Evolutionary conservation across 2,113 vertebrate genomes (phyloP), one percentile per base, ranked within the genome.

Genomic region (Asarcornis scutulata): DNA sequence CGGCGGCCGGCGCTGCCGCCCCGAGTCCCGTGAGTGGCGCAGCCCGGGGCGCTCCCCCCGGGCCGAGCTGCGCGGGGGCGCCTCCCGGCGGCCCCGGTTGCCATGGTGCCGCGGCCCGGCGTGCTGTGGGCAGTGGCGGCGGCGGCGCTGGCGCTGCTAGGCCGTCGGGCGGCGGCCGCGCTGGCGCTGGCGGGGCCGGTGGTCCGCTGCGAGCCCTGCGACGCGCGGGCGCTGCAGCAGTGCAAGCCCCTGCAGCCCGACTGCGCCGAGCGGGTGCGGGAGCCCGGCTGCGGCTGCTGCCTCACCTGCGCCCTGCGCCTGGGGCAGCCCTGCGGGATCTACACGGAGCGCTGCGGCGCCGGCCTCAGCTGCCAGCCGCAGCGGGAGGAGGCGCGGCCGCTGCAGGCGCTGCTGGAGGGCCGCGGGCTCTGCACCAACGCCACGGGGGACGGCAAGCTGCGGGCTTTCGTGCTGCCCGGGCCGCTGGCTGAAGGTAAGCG

Each of bases 261-360:
- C 66, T 99, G 99, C 96, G 80, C 97, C 11, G 98, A 99, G 94
- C 94, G 93, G 44, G 98, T 99, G 86, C 98, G 98, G 27, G 99
- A 99, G 81, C 98, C 99, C 2, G 99, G 99, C 90, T 99, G 99
- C 95, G 99, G 99, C 92, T 99, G 99, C 97, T 99, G 99, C 97
- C 55, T 98, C 97, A 99, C 98, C 9, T 99, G 99, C 95, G 99
- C 99, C 60, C 97, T 99, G 69, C 95, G 83, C 1, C 86, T 84
- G 75, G 99, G 99, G 13, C 97, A 98, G 83, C 86, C 97, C 26
- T 99, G 99, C 97, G 99, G 99, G 32, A 98, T 99, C 77, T 99
- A 99, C 98, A 99, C 98, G 12, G 98, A 99, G 86, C 98, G 98
- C 94, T 99, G 99, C 82, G 98, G 99, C 48, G 77, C 98, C 5